phyloP scores from a whole-genome alignment of 2,888 invertebrate genomes.

The Octodonta nipae region DNA sequence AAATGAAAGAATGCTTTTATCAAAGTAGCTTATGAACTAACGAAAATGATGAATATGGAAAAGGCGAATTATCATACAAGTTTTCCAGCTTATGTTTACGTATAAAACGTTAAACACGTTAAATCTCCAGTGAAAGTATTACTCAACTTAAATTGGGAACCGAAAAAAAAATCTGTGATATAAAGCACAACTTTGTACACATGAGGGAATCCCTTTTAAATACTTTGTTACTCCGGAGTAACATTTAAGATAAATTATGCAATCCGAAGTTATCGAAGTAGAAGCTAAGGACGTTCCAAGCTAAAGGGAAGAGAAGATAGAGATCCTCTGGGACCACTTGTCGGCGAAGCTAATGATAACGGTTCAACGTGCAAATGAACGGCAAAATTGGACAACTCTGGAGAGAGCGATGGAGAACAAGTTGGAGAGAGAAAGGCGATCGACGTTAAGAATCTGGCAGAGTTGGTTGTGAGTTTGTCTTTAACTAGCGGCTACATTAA shows the following conservation, averaged over 20 bases:
- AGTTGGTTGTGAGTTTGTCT: slow-evolving; percentile 6
- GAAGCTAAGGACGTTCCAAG: slow-evolving; percentile 2
- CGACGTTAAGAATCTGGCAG: slow-evolving; percentile 5
- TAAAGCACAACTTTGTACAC: slow-evolving; percentile 1
- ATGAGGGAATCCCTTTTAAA: slow-evolving; percentile 1
- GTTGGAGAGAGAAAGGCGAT: slow-evolving; percentile 13
- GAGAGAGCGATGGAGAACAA: too few relatives aligned
- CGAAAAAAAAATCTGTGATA: too few relatives aligned
- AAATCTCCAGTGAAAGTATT: too few relatives aligned
- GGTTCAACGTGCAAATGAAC: slow-evolving; percentile 27
- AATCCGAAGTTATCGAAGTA: slow-evolving; percentile 1
- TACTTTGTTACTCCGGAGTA: slow-evolving; percentile 1
- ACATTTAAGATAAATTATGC: slow-evolving; percentile 2
- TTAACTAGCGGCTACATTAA: slow-evolving; percentile 5
- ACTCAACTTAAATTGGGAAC: too few relatives aligned
- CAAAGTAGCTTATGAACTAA: too few relatives aligned
- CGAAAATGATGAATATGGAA: too few relatives aligned
- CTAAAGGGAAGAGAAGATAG: slow-evolving; percentile 7
- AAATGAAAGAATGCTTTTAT: too few relatives aligned
- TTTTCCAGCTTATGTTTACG: too few relatives aligned
- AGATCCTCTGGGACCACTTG: slow-evolving; percentile 22
- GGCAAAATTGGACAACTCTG: slow-evolving; percentile 25
- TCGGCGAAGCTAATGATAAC: slow-evolving; percentile 26
- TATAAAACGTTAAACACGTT: too few relatives aligned
- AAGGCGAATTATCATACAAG: too few relatives aligned